phyloP scores from a whole-genome alignment of 2,888 invertebrate species.

The Callinectes sapidus region DNA sequence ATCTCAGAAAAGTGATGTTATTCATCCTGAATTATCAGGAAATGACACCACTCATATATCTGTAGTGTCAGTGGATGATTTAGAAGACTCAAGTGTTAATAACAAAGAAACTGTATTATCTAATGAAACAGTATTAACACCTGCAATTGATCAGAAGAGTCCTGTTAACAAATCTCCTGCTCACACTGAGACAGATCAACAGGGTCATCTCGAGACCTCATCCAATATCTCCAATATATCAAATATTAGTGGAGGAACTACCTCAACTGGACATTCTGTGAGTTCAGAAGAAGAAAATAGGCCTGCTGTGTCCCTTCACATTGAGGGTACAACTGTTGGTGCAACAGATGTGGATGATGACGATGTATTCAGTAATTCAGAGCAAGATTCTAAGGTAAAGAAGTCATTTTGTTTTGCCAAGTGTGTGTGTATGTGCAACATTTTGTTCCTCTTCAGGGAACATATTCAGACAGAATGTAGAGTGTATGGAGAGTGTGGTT shows the following conservation, averaged over 20 bases:
- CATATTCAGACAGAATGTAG: too few species aligned
- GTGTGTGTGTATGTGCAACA: not conserved
- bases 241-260: slow-evolving; percentile 60
- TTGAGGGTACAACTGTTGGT: slow-evolving; percentile 77
- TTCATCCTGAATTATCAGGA: not conserved
- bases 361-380: slow-evolving; percentile 71
- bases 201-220: slow-evolving; percentile 59
- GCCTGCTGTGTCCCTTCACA: slow-evolving; percentile 77
- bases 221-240: slow-evolving; percentile 72
- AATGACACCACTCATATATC: slow-evolving; percentile 67
- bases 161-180: slow-evolving; percentile 18
- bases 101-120: slow-evolving; percentile 27
- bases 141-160: slow-evolving; percentile 32
- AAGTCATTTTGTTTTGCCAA: not conserved
- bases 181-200: slow-evolving; percentile 53
- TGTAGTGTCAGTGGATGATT: slow-evolving; percentile 67
- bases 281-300: slow-evolving; percentile 73
- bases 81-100: not conserved
- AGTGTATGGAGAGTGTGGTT: too few species aligned
- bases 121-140: not conserved
- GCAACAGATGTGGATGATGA: slow-evolving; percentile 76
- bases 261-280: slow-evolving; percentile 56
- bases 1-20: slow-evolving; percentile 41
- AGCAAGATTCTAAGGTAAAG: slow-evolving; percentile 51
- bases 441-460: too few species aligned